phyloP scores from a whole-genome alignment of 1,140 invertebrate genomes.

The Diorhabda elongata region DNA sequence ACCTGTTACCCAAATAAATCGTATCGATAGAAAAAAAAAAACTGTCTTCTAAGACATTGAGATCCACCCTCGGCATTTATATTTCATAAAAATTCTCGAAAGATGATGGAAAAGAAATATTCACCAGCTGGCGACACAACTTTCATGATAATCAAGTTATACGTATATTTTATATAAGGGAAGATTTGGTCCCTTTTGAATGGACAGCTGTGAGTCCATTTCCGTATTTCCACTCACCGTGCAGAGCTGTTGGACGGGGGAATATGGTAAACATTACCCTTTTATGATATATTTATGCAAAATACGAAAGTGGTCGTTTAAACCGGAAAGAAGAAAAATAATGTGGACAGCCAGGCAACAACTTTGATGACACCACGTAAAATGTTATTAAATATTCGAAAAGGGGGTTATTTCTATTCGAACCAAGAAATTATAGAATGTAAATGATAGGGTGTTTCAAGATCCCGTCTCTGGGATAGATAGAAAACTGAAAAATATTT shows the following conservation, averaged over 20 bases:
- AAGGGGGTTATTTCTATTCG: no score
- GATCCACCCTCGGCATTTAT: conserved; percentile 3
- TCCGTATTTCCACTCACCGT: neutral
- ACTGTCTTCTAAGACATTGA: conserved; percentile 5
- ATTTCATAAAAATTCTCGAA: conserved; percentile 5
- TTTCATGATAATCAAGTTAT: conserved; percentile 18
- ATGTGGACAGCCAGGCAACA: conserved; percentile 11
- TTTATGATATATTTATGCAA: conserved; percentile 23
- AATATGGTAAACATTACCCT: conserved; percentile 14
- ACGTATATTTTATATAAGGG: conserved; percentile 3
- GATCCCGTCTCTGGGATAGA: no score
- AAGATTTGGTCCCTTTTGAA: conserved; percentile 6
- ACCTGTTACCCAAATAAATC: conserved; percentile 1
- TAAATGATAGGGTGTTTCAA: no score
- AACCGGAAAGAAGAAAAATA: conserved; percentile 13
- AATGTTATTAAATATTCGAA: no score
- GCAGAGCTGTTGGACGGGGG: conserved; percentile 6
- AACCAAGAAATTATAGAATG: no score
- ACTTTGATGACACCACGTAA: neutral
- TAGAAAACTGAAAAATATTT: no score
- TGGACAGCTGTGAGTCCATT: conserved; percentile 9
- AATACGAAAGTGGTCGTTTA: conserved; percentile 9
- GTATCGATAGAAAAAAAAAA: conserved; percentile 3
- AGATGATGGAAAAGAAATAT: conserved; percentile 15
- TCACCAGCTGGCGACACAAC: conserved; percentile 12